Evolutionary conservation across 2,113 vertebrate genomes (phyloP), one percentile per base, ranked within the genome.

Genomic region (Mixornis gularis): DNA sequence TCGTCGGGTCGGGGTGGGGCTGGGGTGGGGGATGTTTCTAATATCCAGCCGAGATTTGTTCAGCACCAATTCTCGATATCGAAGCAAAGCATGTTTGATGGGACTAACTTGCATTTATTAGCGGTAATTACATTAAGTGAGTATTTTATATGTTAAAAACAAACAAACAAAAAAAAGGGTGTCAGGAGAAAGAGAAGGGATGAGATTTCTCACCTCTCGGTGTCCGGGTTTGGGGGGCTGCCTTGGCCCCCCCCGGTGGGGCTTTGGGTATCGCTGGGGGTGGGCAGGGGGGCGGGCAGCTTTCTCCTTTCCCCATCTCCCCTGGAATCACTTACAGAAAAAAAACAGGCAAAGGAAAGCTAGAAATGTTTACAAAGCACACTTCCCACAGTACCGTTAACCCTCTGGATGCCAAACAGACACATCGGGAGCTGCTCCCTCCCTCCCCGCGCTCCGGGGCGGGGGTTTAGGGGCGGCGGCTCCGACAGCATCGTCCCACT

Each of bases 391-490:
- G 44, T 53, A 76, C 41, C 74, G 89, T 87, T 86, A 89, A 90
- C 86, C 80, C 49, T 93, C 92, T 91, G 90, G 96, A 93, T 96
- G 97, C 97, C 95, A 94, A 95, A 94, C 91, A 63, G 72, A 86
- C 89, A 78, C 79, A 53, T 20, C 46, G 29, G 81, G 79, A 77
- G 84, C 84, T 5, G 36, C 72, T 78, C 62, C 60, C 44, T 41
- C 55, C 43, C 74, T 49, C 55, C 43, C 74, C 32, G 0, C 2
- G 25, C 6, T 4, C 66, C 6, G 25, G 59, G 52, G 59, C 48
- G 64, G 9, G 2, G 9, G 2, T 10, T 13, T 21, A 12, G 91
- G 69, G 59, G 43, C 0, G 8, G 82, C 13, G 0, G 40, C 6
- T 21, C 70, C 27, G 2, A 19, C 43, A 46, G 43, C 87, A n/a